Evolutionary conservation across 2,113 vertebrate species (phyloP).

Genomic region (Entelurus aequoreus): DNA sequence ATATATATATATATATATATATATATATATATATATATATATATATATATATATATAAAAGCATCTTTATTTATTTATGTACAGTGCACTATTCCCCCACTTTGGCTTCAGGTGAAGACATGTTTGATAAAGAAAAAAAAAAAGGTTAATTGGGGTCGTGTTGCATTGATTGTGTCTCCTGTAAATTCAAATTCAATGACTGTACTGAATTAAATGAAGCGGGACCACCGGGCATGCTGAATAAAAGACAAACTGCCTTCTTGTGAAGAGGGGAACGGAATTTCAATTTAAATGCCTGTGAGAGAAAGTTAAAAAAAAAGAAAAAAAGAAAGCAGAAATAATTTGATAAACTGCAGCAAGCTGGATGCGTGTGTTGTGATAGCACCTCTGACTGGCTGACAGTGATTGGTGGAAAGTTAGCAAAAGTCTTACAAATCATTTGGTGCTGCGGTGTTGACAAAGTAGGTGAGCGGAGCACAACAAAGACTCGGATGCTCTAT

Average conservation of each 20-base stretch:
- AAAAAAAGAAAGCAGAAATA: conserved; percentile 22
- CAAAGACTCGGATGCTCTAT: conserved; percentile 64
- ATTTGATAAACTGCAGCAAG: conserved; percentile 31
- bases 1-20: too few species aligned
- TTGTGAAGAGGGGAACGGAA: conserved; percentile 13
- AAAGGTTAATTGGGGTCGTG: conserved; percentile 23
- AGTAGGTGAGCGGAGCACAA: conserved; percentile 55
- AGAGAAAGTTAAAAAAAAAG: conserved; percentile 9
- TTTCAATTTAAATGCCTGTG: conserved; percentile 9
- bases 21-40: too few species aligned
- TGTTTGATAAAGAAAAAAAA: conserved; percentile 3
- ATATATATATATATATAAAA: background rate
- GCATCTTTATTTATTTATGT: conserved; percentile 10
- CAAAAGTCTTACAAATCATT: conserved; percentile 56
- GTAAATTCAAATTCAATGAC: conserved; percentile 11
- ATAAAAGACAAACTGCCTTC: conserved; percentile 7
- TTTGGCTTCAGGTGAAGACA: conserved; percentile 9
- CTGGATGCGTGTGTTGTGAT: conserved; percentile 11
- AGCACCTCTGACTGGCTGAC: conserved; percentile 18
- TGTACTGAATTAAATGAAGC: conserved; percentile 16
- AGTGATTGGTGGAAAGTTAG: conserved; percentile 60
- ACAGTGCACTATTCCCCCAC: background rate
- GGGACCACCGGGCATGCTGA: conserved; percentile 2
- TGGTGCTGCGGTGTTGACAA: conserved; percentile 65
- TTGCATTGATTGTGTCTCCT: conserved; percentile 20